Conservation (phyloP, 2,797 vertebrate species). For the Paramormyrops hopkinsi region DNA sequence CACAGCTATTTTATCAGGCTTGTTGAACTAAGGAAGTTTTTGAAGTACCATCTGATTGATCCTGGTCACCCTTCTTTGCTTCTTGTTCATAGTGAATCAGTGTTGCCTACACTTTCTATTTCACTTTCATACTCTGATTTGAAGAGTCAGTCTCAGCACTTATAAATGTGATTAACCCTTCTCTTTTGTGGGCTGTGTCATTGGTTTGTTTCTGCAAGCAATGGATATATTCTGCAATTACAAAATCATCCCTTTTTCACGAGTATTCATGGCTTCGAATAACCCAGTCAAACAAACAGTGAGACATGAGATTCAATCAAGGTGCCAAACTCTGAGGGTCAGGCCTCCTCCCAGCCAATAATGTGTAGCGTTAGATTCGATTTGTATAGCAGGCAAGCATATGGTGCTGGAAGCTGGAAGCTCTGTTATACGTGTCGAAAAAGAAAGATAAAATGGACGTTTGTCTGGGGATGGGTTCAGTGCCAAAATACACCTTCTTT, state of each 20-base stretch:
- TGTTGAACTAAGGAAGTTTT: slow-evolving; percentile 38
- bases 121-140: neutral
- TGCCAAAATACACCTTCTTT: neutral
- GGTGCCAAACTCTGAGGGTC: neutral
- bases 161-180: slow-evolving; percentile 62
- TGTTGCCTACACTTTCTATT: slow-evolving; percentile 44
- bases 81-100: slow-evolving; percentile 9
- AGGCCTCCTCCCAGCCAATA: neutral
- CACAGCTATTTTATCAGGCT: slow-evolving; percentile 59
- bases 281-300: neutral
- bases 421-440: neutral
- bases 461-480: slow-evolving; percentile 4
- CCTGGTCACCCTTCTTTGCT: neutral
- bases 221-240: neutral
- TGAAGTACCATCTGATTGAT: slow-evolving; percentile 27
- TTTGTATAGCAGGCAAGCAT: neutral
- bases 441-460: neutral
- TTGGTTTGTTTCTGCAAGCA: slow-evolving; percentile 37
- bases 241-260: neutral
- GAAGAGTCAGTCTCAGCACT: slow-evolving; percentile 66
- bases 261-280: neutral
- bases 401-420: neutral
- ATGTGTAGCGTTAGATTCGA: neutral
- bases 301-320: neutral
- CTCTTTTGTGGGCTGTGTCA: slow-evolving; percentile 44